phyloP scores from a whole-genome alignment of 2,113 vertebrate genomes.

The Macaca mulatta region DNA sequence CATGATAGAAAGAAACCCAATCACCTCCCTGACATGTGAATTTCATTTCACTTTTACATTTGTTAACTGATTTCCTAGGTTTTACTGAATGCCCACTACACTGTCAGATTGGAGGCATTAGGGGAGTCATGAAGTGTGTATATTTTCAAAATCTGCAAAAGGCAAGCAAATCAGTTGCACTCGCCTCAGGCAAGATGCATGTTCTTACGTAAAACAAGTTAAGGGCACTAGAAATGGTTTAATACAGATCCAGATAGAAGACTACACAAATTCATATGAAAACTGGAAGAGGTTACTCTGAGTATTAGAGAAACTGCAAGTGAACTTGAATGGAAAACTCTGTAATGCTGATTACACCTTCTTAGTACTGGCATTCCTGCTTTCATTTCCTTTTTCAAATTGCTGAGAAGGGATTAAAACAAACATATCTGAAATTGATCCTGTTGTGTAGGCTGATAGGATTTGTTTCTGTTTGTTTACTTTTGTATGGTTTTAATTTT shows the following conservation, averaged over 20 bases:
- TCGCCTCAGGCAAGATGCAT: neutral
- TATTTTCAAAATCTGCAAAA: neutral
- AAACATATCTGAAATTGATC: neutral
- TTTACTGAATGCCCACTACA: neutral
- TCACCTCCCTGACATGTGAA: neutral
- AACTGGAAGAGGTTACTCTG: neutral
- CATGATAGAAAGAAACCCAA: neutral
- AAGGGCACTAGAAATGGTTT: neutral
- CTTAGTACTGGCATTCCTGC: neutral
- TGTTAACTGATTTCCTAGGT: neutral
- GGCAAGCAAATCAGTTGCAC: neutral
- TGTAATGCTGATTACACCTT: neutral
- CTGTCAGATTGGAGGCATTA: neutral
- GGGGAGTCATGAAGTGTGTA: neutral
- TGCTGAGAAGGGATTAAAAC: neutral
- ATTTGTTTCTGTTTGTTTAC: conserved; percentile 6
- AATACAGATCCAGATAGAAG: neutral
- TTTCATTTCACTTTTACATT: conserved; percentile 18
- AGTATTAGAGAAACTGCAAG: neutral
- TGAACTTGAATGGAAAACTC: neutral
- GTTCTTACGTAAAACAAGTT: neutral
- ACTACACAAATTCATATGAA: neutral
- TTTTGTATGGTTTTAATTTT: neutral
- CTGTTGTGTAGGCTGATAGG: neutral
- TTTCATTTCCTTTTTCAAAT: neutral